A percentile compares a stretch with the other conserved stretches of the same genome.
Evolutionary conservation across 2,888 invertebrate species (phyloP).

Genomic region (Luffia ferchaultella): DNA sequence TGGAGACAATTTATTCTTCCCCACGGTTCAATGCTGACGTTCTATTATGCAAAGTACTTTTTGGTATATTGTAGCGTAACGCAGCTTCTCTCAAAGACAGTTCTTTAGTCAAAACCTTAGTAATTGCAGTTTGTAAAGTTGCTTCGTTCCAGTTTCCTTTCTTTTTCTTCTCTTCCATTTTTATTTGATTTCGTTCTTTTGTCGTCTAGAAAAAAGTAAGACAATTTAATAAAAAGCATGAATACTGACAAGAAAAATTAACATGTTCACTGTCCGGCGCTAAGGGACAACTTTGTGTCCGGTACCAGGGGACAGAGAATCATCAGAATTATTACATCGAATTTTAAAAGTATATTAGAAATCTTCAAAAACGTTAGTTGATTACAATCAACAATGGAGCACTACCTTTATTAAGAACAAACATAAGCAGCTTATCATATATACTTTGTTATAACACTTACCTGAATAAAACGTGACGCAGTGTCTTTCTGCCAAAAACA

Average conservation of each 20-base stretch:
- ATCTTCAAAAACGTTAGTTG: not conserved
- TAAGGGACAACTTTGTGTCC: slow-evolving; percentile 3
- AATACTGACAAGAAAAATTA: slow-evolving; percentile 3
- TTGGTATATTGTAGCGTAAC: slow-evolving; percentile 6
- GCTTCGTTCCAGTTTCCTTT: slow-evolving; percentile 5
- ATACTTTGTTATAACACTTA: slow-evolving; percentile 7
- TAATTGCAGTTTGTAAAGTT: slow-evolving; percentile 7
- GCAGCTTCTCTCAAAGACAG: slow-evolving; percentile 5
- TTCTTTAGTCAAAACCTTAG: slow-evolving; percentile 6
- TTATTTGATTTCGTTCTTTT: not conserved
- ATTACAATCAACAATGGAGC: slow-evolving; percentile 1
- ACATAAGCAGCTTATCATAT: not conserved
- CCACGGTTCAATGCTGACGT: slow-evolving; percentile 4
- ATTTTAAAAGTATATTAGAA: not conserved
- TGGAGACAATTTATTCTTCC: slow-evolving; percentile 12
- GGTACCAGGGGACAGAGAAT: slow-evolving; percentile 2
- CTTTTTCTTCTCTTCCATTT: slow-evolving; percentile 7
- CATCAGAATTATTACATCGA: not conserved
- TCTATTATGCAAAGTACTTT: slow-evolving; percentile 8
- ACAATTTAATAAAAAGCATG: not conserved
- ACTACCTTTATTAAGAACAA: not conserved
- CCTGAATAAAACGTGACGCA: slow-evolving; percentile 9
- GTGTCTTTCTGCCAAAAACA: slow-evolving; percentile 5
- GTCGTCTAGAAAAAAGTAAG: not conserved
- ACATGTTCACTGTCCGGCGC: not conserved